A percentile compares a stretch with the other conserved stretches of the same genome.
Conservation (phyloP, 2,797 vertebrate genomes). For the Pteropus rufus region DNA sequence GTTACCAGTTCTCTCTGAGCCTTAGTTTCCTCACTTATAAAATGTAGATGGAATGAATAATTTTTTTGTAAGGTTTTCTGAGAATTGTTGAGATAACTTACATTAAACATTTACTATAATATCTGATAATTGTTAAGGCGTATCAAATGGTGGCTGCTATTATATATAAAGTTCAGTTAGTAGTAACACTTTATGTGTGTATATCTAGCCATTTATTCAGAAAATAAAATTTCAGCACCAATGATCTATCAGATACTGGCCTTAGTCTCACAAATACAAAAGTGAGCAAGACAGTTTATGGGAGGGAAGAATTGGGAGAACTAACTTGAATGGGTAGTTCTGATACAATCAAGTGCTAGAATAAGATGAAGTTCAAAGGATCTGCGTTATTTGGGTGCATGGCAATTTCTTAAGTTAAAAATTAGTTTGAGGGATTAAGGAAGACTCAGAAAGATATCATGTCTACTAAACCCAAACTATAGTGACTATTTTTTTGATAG, state of each 20-base stretch:
- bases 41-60: background rate
- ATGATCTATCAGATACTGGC: background rate
- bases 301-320: background rate
- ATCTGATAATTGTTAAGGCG: background rate
- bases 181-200: background rate
- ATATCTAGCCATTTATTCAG: conserved; percentile 25
- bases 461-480: background rate
- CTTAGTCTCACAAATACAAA: background rate
- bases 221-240: conserved; percentile 23
- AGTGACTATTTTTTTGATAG: conserved; percentile 5
- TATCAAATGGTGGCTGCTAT: background rate
- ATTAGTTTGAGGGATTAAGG: background rate
- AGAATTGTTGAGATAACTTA: conserved; percentile 9
- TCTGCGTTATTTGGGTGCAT: background rate
- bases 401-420: background rate
- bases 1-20: background rate
- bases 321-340: background rate
- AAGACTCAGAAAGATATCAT: background rate
- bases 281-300: background rate
- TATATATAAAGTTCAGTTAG: background rate
- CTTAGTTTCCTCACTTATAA: background rate
- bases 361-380: background rate
- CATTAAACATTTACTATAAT: background rate
- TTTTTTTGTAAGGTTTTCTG: background rate
- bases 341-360: background rate